Conservation (phyloP, 2,113 vertebrate species). For the Hipposideros armiger region DNA sequence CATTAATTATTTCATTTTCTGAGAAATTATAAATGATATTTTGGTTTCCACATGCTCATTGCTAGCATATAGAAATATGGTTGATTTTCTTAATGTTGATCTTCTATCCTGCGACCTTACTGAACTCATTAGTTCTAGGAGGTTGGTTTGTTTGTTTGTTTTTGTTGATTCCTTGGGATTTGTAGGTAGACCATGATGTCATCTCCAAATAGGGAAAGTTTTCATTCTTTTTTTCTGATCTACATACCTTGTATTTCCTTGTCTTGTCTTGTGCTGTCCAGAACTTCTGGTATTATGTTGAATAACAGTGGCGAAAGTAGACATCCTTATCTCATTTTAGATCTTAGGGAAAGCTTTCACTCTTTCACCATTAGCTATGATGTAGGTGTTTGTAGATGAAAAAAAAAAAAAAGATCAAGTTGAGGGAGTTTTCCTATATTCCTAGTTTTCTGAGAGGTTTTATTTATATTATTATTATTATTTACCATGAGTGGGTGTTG, state of each 20-base stretch:
- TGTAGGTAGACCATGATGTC: neutral
- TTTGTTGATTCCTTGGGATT: neutral
- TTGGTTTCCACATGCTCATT: neutral
- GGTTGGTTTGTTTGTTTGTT: neutral
- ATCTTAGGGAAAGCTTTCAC: neutral
- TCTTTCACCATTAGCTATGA: neutral
- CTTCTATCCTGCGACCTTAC: neutral
- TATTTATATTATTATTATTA: no score
- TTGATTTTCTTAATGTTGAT: neutral
- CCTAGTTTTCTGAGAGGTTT: neutral
- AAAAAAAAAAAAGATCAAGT: neutral
- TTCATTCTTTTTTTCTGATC: neutral
- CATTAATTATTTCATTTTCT: conserved; percentile 7
- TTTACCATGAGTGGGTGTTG: neutral
- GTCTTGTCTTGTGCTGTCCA: neutral
- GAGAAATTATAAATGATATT: neutral
- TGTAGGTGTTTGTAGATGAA: neutral
- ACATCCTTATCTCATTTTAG: neutral
- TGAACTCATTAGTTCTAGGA: neutral
- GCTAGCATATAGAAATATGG: neutral
- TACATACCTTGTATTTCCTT: neutral
- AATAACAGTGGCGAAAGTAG: neutral
- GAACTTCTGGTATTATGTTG: neutral
- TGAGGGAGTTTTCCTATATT: neutral
- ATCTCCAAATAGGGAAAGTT: neutral